phyloP scores from a whole-genome alignment of 2,797 vertebrate genomes.

The Diplodus sargus region DNA sequence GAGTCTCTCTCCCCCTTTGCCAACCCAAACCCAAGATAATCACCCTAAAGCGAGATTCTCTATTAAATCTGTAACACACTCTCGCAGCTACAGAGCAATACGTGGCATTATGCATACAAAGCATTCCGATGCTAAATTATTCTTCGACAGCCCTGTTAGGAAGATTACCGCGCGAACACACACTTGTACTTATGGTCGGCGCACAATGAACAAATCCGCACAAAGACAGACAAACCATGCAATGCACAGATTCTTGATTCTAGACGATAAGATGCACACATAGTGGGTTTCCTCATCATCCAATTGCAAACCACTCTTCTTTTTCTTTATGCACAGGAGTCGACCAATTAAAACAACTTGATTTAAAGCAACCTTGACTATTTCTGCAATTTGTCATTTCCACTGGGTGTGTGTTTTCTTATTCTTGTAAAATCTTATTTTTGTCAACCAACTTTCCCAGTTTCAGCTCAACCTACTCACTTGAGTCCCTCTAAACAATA shows the following conservation, averaged over 20 bases:
- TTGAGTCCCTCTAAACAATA: neutral
- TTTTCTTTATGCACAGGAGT: neutral
- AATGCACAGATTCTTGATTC: neutral
- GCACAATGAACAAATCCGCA: constrained; percentile 5
- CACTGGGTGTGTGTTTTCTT: neutral
- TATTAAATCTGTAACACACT: constrained; percentile 61
- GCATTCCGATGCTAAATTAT: constrained; percentile 46
- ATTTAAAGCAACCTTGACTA: neutral
- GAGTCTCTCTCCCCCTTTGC: constrained; percentile 24
- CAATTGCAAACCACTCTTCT: neutral
- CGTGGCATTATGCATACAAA: constrained; percentile 52
- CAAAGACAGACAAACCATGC: neutral
- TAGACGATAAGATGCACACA: neutral
- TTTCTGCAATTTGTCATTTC: neutral
- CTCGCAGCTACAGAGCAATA: constrained; percentile 53
- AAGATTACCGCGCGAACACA: constrained; percentile 36
- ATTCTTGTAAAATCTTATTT: neutral
- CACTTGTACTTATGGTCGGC: neutral
- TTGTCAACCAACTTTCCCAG: neutral
- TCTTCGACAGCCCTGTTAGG: constrained; percentile 39
- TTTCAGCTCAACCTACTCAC: neutral
- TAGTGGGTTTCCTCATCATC: neutral
- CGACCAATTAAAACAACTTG: no score
- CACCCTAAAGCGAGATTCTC: constrained; percentile 61
- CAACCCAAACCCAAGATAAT: constrained; percentile 54